Conservation (phyloP, 2,888 invertebrate genomes). For the Glyphotaelius pellucidus region DNA sequence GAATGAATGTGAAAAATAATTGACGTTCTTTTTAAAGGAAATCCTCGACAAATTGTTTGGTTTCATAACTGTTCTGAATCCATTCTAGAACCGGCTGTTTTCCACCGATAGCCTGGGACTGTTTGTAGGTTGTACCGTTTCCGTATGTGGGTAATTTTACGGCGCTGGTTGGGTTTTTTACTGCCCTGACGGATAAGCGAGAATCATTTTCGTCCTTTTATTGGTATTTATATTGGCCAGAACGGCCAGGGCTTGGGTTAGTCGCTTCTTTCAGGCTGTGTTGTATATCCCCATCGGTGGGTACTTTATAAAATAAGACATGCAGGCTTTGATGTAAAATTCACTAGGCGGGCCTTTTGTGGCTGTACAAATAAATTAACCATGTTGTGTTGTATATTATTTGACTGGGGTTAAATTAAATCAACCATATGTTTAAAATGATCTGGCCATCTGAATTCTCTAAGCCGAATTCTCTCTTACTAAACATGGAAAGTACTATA, state of each 20-base stretch:
- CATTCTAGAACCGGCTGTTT: neutral
- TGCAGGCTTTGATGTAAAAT: neutral
- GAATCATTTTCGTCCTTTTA: constrained; percentile 51
- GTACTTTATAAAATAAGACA: neutral
- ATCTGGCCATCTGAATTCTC: too few species aligned
- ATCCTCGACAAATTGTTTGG: neutral
- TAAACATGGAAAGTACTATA: too few species aligned
- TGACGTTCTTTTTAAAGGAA: too few species aligned
- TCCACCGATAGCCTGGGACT: neutral
- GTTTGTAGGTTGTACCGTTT: neutral
- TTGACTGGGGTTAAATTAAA: neutral
- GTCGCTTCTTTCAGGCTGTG: constrained; percentile 7
- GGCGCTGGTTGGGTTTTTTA: constrained; percentile 7
- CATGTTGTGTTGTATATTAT: neutral
- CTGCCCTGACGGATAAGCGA: constrained; percentile 39
- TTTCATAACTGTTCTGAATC: neutral
- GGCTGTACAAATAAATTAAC: neutral
- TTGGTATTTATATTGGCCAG: constrained; percentile 32
- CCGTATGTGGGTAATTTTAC: constrained; percentile 20
- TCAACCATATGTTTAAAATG: too few species aligned
- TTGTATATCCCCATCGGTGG: neutral
- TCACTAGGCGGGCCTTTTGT: neutral
- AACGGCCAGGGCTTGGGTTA: neutral
- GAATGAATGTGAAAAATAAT: too few species aligned
- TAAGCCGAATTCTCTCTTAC: too few species aligned